A percentile compares a stretch with the other conserved stretches of the same genome.
Evolutionary conservation across 2,888 invertebrate genomes (phyloP).

Genomic region (Aromia moschata): DNA sequence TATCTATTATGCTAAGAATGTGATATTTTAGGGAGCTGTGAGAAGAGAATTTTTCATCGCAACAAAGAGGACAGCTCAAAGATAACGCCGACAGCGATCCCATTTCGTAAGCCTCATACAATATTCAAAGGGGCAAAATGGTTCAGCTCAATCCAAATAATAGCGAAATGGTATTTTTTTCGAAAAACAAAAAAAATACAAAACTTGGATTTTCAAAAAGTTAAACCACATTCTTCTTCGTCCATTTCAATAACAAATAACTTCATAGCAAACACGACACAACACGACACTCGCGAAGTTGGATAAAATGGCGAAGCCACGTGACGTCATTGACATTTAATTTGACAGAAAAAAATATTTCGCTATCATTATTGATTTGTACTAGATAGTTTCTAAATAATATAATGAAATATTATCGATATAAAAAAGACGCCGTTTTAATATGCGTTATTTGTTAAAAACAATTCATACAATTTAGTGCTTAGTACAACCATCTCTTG

Average conservation of each 20-base stretch:
- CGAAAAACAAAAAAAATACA: no score
- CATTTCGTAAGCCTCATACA: conserved; percentile 63
- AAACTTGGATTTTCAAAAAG: conserved; percentile 15
- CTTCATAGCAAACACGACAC: conserved; percentile 49
- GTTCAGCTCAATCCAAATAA: no score
- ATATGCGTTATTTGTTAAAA: no score
- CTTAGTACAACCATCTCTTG: no score
- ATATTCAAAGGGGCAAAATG: no score
- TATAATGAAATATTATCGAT: no score
- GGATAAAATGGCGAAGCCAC: conserved; percentile 45
- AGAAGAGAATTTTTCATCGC: conserved; percentile 69
- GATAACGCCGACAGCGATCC: conserved; percentile 63
- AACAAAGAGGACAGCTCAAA: conserved; percentile 72
- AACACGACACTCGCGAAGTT: conserved; percentile 43
- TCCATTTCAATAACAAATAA: conserved; percentile 46
- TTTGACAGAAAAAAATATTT: no score
- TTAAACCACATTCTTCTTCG: conserved; percentile 22
- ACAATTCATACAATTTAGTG: no score
- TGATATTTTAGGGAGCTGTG: conserved; percentile 66
- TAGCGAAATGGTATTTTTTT: no score
- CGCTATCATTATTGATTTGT: no score
- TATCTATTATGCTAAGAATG: conserved; percentile 67
- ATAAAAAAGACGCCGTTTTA: no score
- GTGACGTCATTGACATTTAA: conserved; percentile 2
- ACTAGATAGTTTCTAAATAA: no score